These are phyloP conservation scores for Carcina quercana DNA, from an alignment of 2,888 invertebrate species.

Conservation along the genomic window DNA sequence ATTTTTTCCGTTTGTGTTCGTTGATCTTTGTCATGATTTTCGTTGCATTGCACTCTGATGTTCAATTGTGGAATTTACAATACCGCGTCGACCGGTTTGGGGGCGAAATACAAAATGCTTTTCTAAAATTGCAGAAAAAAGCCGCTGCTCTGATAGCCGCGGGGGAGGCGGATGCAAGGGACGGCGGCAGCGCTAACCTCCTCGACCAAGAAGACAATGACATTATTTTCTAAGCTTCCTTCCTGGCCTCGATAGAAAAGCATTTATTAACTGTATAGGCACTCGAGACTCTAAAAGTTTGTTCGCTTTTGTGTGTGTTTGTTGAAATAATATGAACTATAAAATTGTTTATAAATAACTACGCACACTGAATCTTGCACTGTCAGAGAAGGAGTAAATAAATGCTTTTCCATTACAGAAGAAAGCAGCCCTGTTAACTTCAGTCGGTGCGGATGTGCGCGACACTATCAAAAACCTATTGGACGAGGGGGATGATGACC, in stretches of 20 bases:
- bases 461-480: conserved; percentile 80
- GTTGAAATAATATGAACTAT: too few species aligned
- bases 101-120: too few species aligned
- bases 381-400: conserved; percentile 6
- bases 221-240: conserved; percentile 7
- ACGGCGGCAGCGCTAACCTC: conserved; percentile 16
- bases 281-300: too few species aligned
- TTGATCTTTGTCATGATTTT: too few species aligned
- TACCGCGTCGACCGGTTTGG: too few species aligned
- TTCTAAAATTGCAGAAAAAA: conserved; percentile 23
- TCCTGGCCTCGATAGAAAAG: conserved; percentile 9
- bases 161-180: conserved; percentile 12
- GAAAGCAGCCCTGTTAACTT: conserved; percentile 31
- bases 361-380: neutral
- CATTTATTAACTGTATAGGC: conserved; percentile 11
- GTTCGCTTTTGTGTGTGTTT: neutral
- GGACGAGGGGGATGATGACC: conserved; percentile 92
- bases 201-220: conserved; percentile 22
- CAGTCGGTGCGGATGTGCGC: conserved; percentile 33
- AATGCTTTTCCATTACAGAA: conserved; percentile 31
- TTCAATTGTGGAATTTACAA: too few species aligned
- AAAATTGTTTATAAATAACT: too few species aligned
- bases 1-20: too few species aligned
- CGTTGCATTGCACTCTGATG: too few species aligned
- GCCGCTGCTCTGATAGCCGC: conserved; percentile 16